A percentile compares a stretch with the other conserved stretches of the same genome.
Evolutionary conservation across 2,113 vertebrate species (phyloP).

Genomic region (Danionella cerebrum): DNA sequence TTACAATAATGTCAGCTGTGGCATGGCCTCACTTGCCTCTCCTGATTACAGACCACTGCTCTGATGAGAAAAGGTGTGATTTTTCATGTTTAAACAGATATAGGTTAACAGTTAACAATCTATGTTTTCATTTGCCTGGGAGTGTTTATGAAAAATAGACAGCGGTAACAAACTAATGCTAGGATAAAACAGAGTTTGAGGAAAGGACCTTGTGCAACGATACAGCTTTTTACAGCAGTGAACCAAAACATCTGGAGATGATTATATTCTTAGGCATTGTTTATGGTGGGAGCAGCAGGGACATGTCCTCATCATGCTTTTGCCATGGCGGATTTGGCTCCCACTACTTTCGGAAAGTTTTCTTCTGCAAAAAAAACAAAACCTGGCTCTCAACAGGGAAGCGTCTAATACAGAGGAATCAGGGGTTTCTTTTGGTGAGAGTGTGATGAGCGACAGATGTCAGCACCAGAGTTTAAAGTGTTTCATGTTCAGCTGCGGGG

Average conservation of each 20-base stretch:
- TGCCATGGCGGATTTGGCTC: background rate
- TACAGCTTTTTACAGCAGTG: background rate
- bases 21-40: too few relatives aligned
- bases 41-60: too few relatives aligned
- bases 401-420: background rate
- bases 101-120: too few relatives aligned
- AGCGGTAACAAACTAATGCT: too few relatives aligned
- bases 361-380: background rate
- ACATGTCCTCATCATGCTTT: background rate
- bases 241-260: background rate
- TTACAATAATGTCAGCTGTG: too few relatives aligned
- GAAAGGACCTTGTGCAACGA: background rate
- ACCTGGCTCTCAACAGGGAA: background rate
- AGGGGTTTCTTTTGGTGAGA: background rate
- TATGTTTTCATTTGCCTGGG: too few relatives aligned
- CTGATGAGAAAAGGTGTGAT: too few relatives aligned
- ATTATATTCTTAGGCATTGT: background rate
- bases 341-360: background rate
- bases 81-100: too few relatives aligned
- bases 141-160: too few relatives aligned
- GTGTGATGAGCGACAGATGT: background rate
- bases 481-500: background rate
- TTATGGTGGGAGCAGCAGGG: background rate
- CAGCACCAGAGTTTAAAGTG: background rate
- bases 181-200: too few relatives aligned